Conservation (phyloP, 2,113 vertebrate genomes). For the Mustelus asterias region DNA sequence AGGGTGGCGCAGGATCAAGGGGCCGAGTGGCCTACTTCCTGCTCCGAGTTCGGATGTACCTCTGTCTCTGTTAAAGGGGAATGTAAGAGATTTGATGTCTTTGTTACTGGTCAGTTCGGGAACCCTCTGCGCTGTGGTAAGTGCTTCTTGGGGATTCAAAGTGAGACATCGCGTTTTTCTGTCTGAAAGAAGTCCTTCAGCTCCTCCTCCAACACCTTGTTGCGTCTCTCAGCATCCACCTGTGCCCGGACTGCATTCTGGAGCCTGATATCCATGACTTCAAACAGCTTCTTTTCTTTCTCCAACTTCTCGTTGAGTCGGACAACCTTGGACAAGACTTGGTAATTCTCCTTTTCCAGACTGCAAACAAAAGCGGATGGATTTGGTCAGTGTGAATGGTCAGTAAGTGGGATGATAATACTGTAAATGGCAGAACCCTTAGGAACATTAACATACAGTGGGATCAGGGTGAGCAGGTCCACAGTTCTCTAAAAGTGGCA, state of each 20-base stretch:
- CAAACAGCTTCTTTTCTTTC: slow-evolving; percentile 57
- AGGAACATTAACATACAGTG: too few relatives aligned
- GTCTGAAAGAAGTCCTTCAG: slow-evolving; percentile 56
- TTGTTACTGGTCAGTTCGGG: slow-evolving; percentile 2
- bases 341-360: slow-evolving; percentile 73
- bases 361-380: slow-evolving; percentile 50
- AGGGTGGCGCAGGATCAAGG: too few relatives aligned
- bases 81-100: slow-evolving; percentile 41
- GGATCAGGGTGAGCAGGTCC: too few relatives aligned
- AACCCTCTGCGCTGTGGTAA: neutral
- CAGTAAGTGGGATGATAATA: too few relatives aligned
- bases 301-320: slow-evolving; percentile 70
- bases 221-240: slow-evolving; percentile 66
- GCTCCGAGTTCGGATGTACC: too few relatives aligned
- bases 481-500: too few relatives aligned
- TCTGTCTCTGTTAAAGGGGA: neutral
- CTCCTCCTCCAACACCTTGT: slow-evolving; percentile 63
- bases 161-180: slow-evolving; percentile 21
- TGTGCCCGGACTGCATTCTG: slow-evolving; percentile 51
- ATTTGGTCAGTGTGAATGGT: neutral
- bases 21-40: too few relatives aligned
- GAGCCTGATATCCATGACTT: slow-evolving; percentile 65
- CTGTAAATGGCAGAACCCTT: too few relatives aligned
- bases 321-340: slow-evolving; percentile 68
- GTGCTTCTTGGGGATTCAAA: slow-evolving; percentile 43